These are phyloP conservation scores for Heliconius cydno DNA, from an alignment of 2,888 invertebrate genomes.

Conservation along the genomic window DNA sequence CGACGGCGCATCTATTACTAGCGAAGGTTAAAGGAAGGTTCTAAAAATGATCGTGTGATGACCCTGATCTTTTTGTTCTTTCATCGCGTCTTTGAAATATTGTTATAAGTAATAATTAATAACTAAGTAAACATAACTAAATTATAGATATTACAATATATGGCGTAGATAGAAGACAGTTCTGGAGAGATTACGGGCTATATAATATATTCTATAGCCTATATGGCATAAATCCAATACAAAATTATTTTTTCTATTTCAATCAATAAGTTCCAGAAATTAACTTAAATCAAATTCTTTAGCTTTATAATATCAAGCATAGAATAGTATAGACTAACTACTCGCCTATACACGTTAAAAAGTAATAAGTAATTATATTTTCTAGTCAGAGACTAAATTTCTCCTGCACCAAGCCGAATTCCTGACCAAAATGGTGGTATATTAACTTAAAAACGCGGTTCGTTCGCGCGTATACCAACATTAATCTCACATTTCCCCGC, in stretches of 20 bases:
- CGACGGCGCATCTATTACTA: no score
- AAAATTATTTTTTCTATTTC: no score
- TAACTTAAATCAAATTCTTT: no score
- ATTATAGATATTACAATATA: no score
- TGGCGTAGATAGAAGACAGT: no score
- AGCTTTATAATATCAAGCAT: neutral
- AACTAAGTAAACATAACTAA: no score
- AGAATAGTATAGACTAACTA: neutral
- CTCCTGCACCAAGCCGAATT: conserved; percentile 43
- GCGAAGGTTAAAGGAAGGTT: neutral
- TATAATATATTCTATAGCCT: no score
- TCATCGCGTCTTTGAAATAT: neutral
- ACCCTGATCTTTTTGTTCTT: neutral
- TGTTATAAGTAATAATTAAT: neutral
- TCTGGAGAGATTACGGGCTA: no score
- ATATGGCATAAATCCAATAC: no score
- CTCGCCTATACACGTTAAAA: neutral
- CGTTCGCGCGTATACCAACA: conserved; percentile 49
- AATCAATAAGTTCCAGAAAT: no score
- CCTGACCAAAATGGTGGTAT: conserved; percentile 46
- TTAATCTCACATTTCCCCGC: conserved; percentile 55
- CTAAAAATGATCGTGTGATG: neutral
- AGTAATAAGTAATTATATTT: neutral
- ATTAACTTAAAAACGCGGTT: conserved; percentile 49
- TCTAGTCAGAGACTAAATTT: conserved; percentile 39